Base-by-base conservation (phyloP, 2,888 invertebrate genomes). In the Dusona sp. region DNA sequence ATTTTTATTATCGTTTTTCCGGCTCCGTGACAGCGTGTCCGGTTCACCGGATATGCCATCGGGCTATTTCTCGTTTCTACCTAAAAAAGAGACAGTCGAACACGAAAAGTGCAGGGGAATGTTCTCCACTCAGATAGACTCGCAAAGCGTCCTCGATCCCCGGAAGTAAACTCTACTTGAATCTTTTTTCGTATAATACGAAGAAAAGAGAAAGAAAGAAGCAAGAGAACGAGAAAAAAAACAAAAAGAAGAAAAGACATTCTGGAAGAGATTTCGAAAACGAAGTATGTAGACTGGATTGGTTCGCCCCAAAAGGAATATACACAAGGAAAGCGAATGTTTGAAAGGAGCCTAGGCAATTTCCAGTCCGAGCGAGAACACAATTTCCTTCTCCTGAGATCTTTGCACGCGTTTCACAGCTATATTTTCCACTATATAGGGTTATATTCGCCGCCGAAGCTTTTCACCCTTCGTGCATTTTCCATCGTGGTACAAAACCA, bases 1-100 rank as follows among this genome's bases (percentile, higher is more conserved):
- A 79, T 80, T 83, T 83, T 82, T 85, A 75, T 78, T 68, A 68
- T 73, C 77, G 45, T 68, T 83, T 83, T 83, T 80, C 70, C 83
- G 33, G 51, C 45, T 64, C 29, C 33, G 73, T 29, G 83, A 48
- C 70, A 29, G 54, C 45, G 67, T 38, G 13, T 74, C 79, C 83
- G 79, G 75, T 75, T 79, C 64, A 51, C 75, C 86, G 86, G 79
- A 86, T 75, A 79, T 67, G 65, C 42, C 65, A 65, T 65, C 57
- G 73, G 73, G 45, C 73, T 67, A 33, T 48, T 57, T 70, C 70
- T 42, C 61, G 61, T 61, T 75, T 16, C 22, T 36, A 25, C 22
- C 74, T 19, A 54, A 11, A 22, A 61, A 22, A 67, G 70, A 33
- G 45, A 70, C 54, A 33, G 16, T 4, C 57, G 64, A 38, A 48